phyloP scores from a whole-genome alignment of 2,113 vertebrate species.

The Trogon surrucura region DNA sequence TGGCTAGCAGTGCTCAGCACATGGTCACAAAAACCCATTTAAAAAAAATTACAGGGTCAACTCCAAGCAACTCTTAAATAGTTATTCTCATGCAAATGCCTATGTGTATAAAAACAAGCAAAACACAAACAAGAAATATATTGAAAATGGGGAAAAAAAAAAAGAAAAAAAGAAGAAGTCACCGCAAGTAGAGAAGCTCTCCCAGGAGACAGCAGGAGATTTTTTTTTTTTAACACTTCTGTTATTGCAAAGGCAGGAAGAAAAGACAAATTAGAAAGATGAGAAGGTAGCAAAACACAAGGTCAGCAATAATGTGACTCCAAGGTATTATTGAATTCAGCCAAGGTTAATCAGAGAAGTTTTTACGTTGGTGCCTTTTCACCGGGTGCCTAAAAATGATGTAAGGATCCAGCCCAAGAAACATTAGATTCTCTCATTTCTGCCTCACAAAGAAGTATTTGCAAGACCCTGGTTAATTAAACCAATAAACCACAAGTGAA shows the following conservation, averaged over 20 bases:
- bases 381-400: constrained; percentile 19
- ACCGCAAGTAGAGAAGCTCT: not conserved
- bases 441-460: constrained; percentile 27
- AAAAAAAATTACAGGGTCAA: not conserved
- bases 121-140: not conserved
- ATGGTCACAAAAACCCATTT: not conserved
- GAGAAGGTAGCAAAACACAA: constrained; percentile 37
- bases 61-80: not conserved
- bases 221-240: not conserved
- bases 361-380: constrained; percentile 11
- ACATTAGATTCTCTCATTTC: constrained; percentile 16
- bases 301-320: constrained; percentile 38
- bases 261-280: constrained; percentile 51
- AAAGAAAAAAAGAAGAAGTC: not conserved
- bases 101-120: not conserved
- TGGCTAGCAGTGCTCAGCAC: not conserved
- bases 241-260: constrained; percentile 12
- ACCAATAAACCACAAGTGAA: constrained; percentile 70
- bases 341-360: constrained; percentile 38
- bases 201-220: not conserved
- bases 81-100: not conserved
- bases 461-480: constrained; percentile 61
- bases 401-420: constrained; percentile 7
- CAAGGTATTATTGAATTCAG: constrained; percentile 4
- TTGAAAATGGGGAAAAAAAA: not conserved